phyloP scores from a whole-genome alignment of 2,888 invertebrate species.

The Eristalis arbustorum region DNA sequence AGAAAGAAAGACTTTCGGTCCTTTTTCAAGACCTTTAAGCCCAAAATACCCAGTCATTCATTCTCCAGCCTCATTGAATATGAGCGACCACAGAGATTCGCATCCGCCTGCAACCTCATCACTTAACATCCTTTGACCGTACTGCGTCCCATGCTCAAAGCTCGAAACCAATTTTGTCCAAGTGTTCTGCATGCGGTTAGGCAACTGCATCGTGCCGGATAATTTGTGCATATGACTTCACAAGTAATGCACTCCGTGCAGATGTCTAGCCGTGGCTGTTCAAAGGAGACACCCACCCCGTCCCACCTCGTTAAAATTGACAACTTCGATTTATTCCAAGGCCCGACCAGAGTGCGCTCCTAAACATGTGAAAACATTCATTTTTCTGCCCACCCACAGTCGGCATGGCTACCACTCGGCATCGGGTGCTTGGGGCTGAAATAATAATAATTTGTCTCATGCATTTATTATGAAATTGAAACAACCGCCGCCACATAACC shows the following conservation, averaged over 20 bases:
- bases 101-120: neutral
- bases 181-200: neutral
- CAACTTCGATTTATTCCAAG: conserved; percentile 46
- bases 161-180: neutral
- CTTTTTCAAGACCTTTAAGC: too few relatives aligned
- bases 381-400: neutral
- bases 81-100: too few relatives aligned
- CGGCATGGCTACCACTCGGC: neutral
- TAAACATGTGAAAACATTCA: conserved; percentile 36
- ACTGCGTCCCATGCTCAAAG: neutral
- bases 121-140: neutral
- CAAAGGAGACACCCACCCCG: neutral
- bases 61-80: too few relatives aligned
- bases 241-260: neutral
- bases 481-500: conserved; percentile 50
- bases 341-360: conserved; percentile 16
- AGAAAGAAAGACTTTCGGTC: too few relatives aligned
- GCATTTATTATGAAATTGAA: conserved; percentile 69
- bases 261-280: neutral
- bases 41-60: too few relatives aligned
- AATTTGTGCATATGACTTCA: neutral
- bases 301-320: conserved; percentile 29
- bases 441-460: conserved; percentile 70
- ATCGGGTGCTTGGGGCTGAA: conserved; percentile 12
- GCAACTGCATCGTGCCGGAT: neutral